These are phyloP conservation scores for Pterocles burchelli DNA, from an alignment of 2,113 vertebrate species.

Conservation along the genomic window DNA sequence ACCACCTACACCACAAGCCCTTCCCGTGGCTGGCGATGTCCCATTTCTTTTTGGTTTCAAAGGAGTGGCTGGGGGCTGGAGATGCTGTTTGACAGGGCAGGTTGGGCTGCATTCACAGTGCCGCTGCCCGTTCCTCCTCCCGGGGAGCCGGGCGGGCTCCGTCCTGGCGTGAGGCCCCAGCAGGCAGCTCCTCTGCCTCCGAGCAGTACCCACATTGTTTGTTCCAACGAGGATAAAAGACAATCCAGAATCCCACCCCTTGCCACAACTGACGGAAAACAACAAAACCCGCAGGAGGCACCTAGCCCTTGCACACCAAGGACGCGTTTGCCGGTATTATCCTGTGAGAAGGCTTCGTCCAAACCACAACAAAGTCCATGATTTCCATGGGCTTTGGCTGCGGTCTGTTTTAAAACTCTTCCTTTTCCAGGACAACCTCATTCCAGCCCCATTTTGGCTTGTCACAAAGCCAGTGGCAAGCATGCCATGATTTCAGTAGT, in stretches of 20 bases:
- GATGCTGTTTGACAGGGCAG: fast-evolving
- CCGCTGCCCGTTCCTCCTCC: background rate
- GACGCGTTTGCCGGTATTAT: background rate
- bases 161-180: fast-evolving
- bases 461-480: background rate
- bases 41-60: background rate
- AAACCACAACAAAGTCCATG: background rate
- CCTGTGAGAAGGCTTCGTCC: background rate
- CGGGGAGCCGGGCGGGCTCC: background rate
- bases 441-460: background rate
- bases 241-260: background rate
- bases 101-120: background rate
- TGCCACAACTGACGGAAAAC: background rate
- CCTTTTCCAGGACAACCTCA: background rate
- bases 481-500: background rate
- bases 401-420: background rate
- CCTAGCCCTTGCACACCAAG: fast-evolving
- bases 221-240: background rate
- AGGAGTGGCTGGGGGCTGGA: background rate
- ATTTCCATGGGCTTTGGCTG: background rate
- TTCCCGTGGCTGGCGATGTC: background rate
- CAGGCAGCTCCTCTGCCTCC: background rate
- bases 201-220: background rate
- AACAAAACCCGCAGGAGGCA: background rate
- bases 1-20: background rate